Percentiles rank a stretch among this genome's conserved stretches.
phyloP scores from a whole-genome alignment of 2,888 invertebrate genomes.

The Luperina testacea region DNA sequence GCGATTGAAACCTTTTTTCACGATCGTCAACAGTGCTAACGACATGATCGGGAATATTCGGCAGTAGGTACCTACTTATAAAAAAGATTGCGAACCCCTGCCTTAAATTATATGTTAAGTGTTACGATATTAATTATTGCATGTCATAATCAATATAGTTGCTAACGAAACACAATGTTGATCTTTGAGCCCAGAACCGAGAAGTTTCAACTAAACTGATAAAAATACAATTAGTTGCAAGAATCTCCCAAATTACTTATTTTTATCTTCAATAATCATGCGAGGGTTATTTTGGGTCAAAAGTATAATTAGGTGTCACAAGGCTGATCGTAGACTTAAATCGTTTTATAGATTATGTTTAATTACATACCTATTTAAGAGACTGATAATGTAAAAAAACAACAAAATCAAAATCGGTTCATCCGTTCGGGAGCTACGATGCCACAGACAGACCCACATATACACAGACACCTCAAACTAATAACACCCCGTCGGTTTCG shows the following conservation, averaged over 20 bases:
- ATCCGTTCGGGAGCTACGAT: no score
- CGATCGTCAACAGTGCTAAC: no score
- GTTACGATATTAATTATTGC: not conserved
- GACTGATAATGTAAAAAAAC: not conserved
- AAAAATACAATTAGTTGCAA: constrained; percentile 40
- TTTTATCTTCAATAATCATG: constrained; percentile 26
- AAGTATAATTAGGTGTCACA: constrained; percentile 16
- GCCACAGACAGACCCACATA: no score
- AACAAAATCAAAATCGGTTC: no score
- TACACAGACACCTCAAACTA: no score
- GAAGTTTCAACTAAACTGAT: constrained; percentile 15
- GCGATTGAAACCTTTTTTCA: no score
- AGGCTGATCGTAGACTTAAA: not conserved
- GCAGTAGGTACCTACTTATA: no score
- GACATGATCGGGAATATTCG: no score
- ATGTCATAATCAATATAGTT: constrained; percentile 3
- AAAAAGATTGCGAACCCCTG: no score
- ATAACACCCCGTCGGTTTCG: no score
- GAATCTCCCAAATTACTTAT: not conserved
- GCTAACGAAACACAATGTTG: constrained; percentile 7
- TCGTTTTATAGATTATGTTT: not conserved
- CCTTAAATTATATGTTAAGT: not conserved
- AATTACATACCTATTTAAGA: constrained; percentile 4
- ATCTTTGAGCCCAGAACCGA: constrained; percentile 20
- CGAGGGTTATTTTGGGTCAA: constrained; percentile 43